Evolutionary conservation across 1,140 invertebrate species (phyloP).

Genomic region (Megalonaias nervosa): DNA sequence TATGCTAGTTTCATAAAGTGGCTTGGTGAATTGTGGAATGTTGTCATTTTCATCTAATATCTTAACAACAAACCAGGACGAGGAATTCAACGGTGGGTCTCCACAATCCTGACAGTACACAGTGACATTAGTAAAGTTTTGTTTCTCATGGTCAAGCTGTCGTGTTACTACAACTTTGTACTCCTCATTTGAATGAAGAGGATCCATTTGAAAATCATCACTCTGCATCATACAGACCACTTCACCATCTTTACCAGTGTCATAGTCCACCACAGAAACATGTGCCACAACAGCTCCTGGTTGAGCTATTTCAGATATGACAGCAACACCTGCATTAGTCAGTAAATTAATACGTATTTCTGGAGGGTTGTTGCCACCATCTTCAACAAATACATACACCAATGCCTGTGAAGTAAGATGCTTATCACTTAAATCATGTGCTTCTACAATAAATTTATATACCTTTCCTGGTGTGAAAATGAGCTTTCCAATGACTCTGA

Average conservation of each 20-base stretch:
- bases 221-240: slow-evolving; percentile 52
- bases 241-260: slow-evolving; percentile 54
- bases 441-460: slow-evolving; percentile 31
- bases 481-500: slow-evolving; percentile 17
- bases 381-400: slow-evolving; percentile 22
- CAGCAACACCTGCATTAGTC: slow-evolving; percentile 1
- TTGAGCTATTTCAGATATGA: slow-evolving; percentile 47
- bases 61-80: slow-evolving; percentile 83
- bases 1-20: slow-evolving; percentile 27
- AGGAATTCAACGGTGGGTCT: slow-evolving; percentile 80
- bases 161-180: slow-evolving; percentile 65
- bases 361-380: slow-evolving; percentile 29
- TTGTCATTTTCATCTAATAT: slow-evolving; percentile 73
- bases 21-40: slow-evolving; percentile 73
- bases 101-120: slow-evolving; percentile 85
- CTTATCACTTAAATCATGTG: slow-evolving; percentile 24
- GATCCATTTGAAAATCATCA: slow-evolving; percentile 47
- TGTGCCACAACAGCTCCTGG: slow-evolving; percentile 57
- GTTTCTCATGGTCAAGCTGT: slow-evolving; percentile 83
- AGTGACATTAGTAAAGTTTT: slow-evolving; percentile 82
- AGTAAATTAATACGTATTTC: slow-evolving; percentile 24
- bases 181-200: slow-evolving; percentile 52
- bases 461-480: slow-evolving; percentile 21
- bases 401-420: slow-evolving; percentile 25
- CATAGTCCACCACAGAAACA: slow-evolving; percentile 55